These are phyloP conservation scores for Aspiorhynchus laticeps DNA, from an alignment of 2,113 vertebrate genomes.

Conservation along the genomic window DNA sequence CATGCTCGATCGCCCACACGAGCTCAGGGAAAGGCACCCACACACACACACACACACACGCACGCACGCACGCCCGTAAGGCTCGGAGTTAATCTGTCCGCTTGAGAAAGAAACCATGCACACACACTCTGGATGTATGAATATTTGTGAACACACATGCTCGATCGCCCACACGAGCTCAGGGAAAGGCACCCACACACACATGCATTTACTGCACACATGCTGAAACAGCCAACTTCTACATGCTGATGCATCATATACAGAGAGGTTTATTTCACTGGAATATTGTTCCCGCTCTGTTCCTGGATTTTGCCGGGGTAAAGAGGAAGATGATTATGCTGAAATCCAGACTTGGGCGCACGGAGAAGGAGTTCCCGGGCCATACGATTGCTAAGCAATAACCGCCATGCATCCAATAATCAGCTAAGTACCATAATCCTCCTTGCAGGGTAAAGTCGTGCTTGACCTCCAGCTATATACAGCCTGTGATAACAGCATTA, in stretches of 20 bases:
- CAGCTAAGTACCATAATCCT: constrained; percentile 91
- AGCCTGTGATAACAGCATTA: constrained; percentile 82
- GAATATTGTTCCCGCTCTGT: not conserved
- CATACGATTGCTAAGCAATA: constrained; percentile 74
- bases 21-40: no score
- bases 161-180: not conserved
- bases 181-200: not conserved
- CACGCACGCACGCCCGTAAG: not conserved
- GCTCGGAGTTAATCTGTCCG: not conserved
- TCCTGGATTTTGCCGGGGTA: not conserved
- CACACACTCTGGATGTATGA: not conserved
- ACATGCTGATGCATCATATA: constrained; percentile 19
- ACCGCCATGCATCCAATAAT: constrained; percentile 81
- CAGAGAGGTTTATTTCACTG: constrained; percentile 3
- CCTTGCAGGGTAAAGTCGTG: constrained; percentile 86
- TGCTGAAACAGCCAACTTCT: no score
- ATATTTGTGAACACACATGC: constrained; percentile 1
- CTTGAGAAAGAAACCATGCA: not conserved
- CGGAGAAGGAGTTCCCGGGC: constrained; percentile 54
- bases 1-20: no score
- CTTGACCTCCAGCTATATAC: constrained; percentile 90
- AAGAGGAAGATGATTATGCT: constrained; percentile 28
- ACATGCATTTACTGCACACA: constrained; percentile 42
- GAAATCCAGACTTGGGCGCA: constrained; percentile 21
- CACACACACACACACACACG: constrained; percentile 22